These are phyloP conservation scores for Spisula subtruncata DNA, from an alignment of 2,888 invertebrate genomes.

Conservation along the genomic window DNA sequence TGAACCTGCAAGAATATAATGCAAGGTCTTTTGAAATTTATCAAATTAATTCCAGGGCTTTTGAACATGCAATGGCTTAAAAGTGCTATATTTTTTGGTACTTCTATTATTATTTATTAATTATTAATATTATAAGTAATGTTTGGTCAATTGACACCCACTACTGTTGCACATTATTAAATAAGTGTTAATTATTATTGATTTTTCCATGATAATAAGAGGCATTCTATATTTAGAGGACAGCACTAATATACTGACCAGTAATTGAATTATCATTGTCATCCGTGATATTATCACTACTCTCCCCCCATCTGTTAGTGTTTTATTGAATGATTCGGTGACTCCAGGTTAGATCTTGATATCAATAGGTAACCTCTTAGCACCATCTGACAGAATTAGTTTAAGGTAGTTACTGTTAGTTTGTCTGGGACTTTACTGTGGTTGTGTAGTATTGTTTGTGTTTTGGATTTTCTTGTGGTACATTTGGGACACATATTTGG, in stretches of 20 bases:
- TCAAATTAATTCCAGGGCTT: too few relatives aligned
- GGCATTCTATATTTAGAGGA: not conserved
- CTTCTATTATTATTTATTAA: too few relatives aligned
- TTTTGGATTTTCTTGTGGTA: not conserved
- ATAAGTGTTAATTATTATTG: not conserved
- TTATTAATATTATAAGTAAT: too few relatives aligned
- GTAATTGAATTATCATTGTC: slow-evolving; percentile 18
- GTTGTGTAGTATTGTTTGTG: not conserved
- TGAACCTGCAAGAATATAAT: too few relatives aligned
- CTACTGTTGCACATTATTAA: not conserved
- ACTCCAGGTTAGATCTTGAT: not conserved
- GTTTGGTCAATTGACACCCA: not conserved
- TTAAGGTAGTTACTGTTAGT: not conserved
- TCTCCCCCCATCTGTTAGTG: not conserved
- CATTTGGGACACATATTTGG: not conserved
- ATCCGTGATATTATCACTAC: not conserved
- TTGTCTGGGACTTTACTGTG: not conserved
- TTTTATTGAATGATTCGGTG: not conserved
- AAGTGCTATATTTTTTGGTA: too few relatives aligned
- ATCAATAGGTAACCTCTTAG: not conserved
- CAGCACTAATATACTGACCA: not conserved
- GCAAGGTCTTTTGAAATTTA: too few relatives aligned
- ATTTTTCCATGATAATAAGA: not conserved
- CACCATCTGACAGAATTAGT: not conserved
- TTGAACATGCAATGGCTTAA: too few relatives aligned